Conservation (phyloP, 2,113 vertebrate species). For the Ceyx margarethae region DNA sequence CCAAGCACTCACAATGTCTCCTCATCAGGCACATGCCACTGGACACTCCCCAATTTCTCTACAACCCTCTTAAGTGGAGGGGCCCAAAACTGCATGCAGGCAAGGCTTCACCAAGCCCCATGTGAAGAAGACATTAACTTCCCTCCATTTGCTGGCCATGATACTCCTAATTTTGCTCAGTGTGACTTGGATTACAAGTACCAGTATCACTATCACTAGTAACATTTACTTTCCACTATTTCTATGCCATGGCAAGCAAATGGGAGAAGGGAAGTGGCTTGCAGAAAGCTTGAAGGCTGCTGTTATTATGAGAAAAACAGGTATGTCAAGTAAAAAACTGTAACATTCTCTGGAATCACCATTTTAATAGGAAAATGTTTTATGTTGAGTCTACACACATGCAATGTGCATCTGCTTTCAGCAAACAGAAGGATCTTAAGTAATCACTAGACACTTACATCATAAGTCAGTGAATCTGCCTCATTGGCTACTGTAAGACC, state of each 20-base stretch:
- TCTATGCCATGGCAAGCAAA: not conserved
- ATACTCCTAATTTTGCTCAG: not conserved
- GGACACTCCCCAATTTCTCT: not conserved
- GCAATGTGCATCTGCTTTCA: not conserved
- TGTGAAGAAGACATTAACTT: not conserved
- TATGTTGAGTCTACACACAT: not conserved
- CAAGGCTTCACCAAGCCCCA: not conserved
- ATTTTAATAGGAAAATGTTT: not conserved
- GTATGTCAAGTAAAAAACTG: not conserved
- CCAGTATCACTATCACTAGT: not conserved
- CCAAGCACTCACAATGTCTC: not conserved
- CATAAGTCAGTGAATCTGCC: slow-evolving; percentile 90
- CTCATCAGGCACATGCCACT: not conserved
- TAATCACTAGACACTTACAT: slow-evolving; percentile 81
- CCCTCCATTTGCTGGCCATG: not conserved
- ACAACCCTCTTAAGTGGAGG: not conserved
- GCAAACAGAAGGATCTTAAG: not conserved
- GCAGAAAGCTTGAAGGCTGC: not conserved
- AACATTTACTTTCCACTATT: not conserved
- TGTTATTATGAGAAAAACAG: not conserved
- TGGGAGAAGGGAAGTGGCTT: not conserved
- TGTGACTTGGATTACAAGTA: not conserved
- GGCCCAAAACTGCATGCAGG: not conserved
- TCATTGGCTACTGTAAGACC: slow-evolving; percentile 98
- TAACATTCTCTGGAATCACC: not conserved